These are phyloP conservation scores for Puntigrus tetrazona DNA, from an alignment of 2,113 vertebrate species.

Conservation along the genomic window DNA sequence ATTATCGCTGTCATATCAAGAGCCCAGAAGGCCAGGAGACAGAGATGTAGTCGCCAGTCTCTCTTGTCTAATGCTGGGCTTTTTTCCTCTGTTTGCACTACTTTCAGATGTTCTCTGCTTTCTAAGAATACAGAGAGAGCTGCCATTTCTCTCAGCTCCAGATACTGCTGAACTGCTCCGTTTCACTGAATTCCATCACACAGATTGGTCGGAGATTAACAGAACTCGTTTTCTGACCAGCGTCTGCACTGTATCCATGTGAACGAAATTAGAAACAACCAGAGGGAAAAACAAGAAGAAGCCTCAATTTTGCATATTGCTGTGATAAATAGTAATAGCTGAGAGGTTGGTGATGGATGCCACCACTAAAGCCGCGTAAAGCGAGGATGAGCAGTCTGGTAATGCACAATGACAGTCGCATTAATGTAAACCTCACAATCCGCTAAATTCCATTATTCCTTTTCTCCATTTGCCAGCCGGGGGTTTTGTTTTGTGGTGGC, in stretches of 20 bases:
- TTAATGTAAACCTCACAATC: constrained; percentile 74
- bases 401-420: constrained; percentile 73
- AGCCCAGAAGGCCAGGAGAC: constrained; percentile 4
- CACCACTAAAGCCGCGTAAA: constrained; percentile 65
- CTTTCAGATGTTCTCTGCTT: not conserved
- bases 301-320: constrained; percentile 74
- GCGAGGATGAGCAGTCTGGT: constrained; percentile 68
- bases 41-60: not conserved
- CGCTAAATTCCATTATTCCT: constrained; percentile 74
- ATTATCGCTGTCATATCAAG: not conserved
- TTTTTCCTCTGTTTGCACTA: not conserved
- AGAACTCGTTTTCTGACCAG: not conserved
- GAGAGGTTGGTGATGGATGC: constrained; percentile 67
- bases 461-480: constrained; percentile 65
- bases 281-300: constrained; percentile 50
- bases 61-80: not conserved
- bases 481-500: constrained; percentile 56
- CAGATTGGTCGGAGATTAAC: constrained; percentile 10
- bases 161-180: not conserved
- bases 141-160: not conserved
- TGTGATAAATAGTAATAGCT: constrained; percentile 63
- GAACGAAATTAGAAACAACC: not conserved
- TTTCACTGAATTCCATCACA: constrained; percentile 29
- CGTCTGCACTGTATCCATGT: constrained; percentile 6
- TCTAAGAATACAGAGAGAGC: not conserved